phyloP scores from a whole-genome alignment of 1,140 invertebrate species.

The Vanessa atalanta region DNA sequence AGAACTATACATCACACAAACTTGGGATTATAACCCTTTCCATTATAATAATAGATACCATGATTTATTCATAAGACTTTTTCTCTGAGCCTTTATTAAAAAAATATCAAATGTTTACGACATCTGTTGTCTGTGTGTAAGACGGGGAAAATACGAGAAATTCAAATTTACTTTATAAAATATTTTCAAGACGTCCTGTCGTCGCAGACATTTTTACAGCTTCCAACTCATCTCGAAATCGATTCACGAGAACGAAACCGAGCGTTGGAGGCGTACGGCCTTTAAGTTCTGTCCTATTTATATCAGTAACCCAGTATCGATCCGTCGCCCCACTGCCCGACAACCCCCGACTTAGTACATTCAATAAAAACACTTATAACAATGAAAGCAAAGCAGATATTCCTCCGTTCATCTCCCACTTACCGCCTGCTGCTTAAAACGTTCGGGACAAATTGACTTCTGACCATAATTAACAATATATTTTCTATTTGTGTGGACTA shows the following conservation, averaged over 20 bases:
- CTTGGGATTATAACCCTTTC: constrained; percentile 14
- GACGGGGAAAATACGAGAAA: constrained; percentile 14
- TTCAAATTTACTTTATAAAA: constrained; percentile 30
- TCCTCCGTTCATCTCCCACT: constrained; percentile 35
- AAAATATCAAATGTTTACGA: constrained; percentile 19
- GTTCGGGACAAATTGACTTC: constrained; percentile 51
- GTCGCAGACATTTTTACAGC: constrained; percentile 48
- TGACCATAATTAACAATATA: constrained; percentile 54
- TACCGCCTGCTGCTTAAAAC: constrained; percentile 48
- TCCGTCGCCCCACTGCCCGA: constrained; percentile 74
- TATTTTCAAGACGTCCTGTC: constrained; percentile 28
- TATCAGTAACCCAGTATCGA: constrained; percentile 74
- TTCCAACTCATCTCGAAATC: constrained; percentile 55
- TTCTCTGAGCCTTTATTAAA: constrained; percentile 8
- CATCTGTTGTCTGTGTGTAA: constrained; percentile 9
- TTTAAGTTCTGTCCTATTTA: constrained; percentile 76
- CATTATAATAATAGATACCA: constrained; percentile 23
- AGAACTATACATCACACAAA: neutral
- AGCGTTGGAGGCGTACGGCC: constrained; percentile 59
- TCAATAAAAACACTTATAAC: constrained; percentile 56
- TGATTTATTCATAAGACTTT: constrained; percentile 28
- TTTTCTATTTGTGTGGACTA: constrained; percentile 38
- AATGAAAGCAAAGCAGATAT: constrained; percentile 54
- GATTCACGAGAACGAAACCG: constrained; percentile 64
- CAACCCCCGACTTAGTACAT: constrained; percentile 54